phyloP scores from a whole-genome alignment of 2,888 invertebrate species.

The Zygaena filipendulae region DNA sequence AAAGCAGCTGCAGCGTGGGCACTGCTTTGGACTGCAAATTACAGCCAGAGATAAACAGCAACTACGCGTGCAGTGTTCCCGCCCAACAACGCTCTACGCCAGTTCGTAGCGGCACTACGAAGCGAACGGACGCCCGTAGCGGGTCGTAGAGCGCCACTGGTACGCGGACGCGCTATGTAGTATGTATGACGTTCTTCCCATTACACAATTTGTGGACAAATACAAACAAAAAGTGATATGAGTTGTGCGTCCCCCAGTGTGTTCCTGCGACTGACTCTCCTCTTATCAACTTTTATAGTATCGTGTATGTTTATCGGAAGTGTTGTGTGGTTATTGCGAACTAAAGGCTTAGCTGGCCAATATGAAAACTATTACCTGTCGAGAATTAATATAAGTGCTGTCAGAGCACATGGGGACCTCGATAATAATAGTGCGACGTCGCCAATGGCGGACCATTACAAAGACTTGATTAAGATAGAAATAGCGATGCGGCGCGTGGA shows the following conservation, averaged over 20 bases:
- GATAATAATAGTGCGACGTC: slow-evolving; percentile 38
- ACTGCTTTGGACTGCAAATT: slow-evolving; percentile 57
- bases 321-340: slow-evolving; percentile 57
- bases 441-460: slow-evolving; percentile 53
- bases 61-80: slow-evolving; percentile 28
- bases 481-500: slow-evolving; percentile 64
- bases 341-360: slow-evolving; percentile 43
- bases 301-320: slow-evolving; percentile 57
- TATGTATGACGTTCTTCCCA: slow-evolving; percentile 35
- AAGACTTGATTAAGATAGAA: slow-evolving; percentile 64
- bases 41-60: slow-evolving; percentile 52
- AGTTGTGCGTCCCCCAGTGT: slow-evolving; percentile 57
- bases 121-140: slow-evolving; percentile 47
- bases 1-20: slow-evolving; percentile 57
- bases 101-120: slow-evolving; percentile 46
- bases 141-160: slow-evolving; percentile 31
- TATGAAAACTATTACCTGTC: slow-evolving; percentile 67
- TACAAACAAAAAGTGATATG: slow-evolving; percentile 66
- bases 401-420: slow-evolving; percentile 33
- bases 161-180: slow-evolving; percentile 55
- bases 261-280: slow-evolving; percentile 55
- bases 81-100: slow-evolving; percentile 30
- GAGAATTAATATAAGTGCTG: slow-evolving; percentile 63
- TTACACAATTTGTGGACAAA: slow-evolving; percentile 37
- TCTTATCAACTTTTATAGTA: slow-evolving; percentile 53